These are phyloP conservation scores for Myioborus miniatus DNA, from an alignment of 2,797 vertebrate species.

Conservation along the genomic window DNA sequence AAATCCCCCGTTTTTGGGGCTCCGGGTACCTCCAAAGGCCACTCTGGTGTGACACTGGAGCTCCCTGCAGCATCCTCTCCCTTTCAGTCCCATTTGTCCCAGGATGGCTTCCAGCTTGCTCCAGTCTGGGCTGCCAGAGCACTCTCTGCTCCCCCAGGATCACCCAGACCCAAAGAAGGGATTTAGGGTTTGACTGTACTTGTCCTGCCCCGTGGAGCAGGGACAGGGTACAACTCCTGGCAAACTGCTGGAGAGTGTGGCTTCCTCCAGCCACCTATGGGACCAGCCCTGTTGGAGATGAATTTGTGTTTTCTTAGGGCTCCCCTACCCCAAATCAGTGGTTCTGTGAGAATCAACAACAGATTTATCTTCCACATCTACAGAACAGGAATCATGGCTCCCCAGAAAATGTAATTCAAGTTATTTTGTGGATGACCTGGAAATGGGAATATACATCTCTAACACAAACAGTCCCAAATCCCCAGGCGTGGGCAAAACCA, in stretches of 20 bases:
- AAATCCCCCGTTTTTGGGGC: neutral
- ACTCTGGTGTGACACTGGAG: neutral
- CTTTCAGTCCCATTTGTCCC: fast-evolving
- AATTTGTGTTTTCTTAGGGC: neutral
- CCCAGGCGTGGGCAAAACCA: neutral
- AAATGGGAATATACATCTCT: neutral
- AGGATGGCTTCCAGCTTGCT: neutral
- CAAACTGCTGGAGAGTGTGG: neutral
- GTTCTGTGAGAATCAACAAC: neutral
- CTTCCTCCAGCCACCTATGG: fast-evolving
- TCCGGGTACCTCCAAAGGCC: neutral
- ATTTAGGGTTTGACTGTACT: neutral
- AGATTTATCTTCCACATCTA: neutral
- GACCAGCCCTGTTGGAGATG: fast-evolving
- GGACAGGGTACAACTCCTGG: fast-evolving
- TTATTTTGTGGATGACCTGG: neutral
- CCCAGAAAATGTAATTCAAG: fast-evolving
- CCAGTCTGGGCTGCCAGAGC: neutral
- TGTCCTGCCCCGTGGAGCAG: fast-evolving
- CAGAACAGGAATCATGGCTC: neutral
- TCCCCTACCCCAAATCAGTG: neutral
- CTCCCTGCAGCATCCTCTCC: neutral
- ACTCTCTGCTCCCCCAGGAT: fast-evolving
- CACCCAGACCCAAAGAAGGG: fast-evolving
- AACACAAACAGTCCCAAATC: neutral